Conservation (phyloP, 2,797 vertebrate genomes). For the Anas acuta region DNA sequence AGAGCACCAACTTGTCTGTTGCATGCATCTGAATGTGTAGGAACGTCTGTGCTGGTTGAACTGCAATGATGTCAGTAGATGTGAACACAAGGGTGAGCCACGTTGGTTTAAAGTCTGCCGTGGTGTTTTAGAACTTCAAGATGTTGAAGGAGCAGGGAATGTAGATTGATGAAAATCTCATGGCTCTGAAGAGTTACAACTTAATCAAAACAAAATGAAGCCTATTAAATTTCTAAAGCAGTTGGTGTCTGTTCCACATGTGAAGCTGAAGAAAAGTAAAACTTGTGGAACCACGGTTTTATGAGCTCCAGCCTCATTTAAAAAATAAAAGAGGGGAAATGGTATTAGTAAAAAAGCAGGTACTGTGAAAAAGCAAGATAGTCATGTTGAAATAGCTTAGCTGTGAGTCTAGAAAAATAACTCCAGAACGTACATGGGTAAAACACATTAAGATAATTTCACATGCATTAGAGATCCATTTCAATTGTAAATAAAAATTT, state of each 20-base stretch:
- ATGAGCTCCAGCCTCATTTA: not conserved
- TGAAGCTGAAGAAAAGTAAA: not conserved
- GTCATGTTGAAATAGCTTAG: not conserved
- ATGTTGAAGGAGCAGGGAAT: not conserved
- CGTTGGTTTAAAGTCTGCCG: not conserved
- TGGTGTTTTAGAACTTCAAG: not conserved
- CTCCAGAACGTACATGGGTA: not conserved
- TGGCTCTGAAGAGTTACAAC: not conserved
- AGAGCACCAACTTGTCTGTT: not conserved
- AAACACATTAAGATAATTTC: not conserved
- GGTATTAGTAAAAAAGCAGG: not conserved
- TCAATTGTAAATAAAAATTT: not conserved
- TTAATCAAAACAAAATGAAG: not conserved
- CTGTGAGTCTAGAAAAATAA: not conserved
- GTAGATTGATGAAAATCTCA: not conserved
- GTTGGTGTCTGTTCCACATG: not conserved
- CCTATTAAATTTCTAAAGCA: not conserved
- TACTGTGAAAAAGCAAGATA: not conserved
- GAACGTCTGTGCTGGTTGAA: fast-evolving
- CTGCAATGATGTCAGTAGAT: not conserved
- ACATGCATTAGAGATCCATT: not conserved
- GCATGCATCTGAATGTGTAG: not conserved
- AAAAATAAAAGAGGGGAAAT: fast-evolving
- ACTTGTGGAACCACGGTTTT: not conserved
- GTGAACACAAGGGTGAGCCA: not conserved